Base-by-base conservation (phyloP, 2,113 vertebrate species). In the Prochilodus magdalenae region DNA sequence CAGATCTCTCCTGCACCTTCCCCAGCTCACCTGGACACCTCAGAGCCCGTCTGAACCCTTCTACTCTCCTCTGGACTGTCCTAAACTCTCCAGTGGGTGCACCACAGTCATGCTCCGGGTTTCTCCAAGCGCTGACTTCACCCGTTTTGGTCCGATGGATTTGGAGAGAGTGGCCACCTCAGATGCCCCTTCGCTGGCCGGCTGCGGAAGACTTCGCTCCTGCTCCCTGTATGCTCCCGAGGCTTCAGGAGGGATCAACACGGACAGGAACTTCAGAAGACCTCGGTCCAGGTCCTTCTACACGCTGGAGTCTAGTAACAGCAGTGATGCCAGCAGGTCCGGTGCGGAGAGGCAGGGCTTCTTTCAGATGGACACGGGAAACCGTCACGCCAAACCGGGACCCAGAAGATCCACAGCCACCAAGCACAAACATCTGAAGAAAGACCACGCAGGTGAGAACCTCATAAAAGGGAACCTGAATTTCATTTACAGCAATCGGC, bases 231-330 rank as follows among this genome's bases (percentile, higher is more conserved):
- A 72, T 69, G 77, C 67, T 33, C 24, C 40, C 5, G 65, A 79
- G 5, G 65, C 55, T 79, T 26, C n/a, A 27, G 82, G 66, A 62
- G 14, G 4, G 3, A 60, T 33, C 5, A 44, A 30, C 15, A 73
- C 65, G 12, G 71, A n/a, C 36, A 72, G 26, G 30, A 57, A 70
- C 24, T 12, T 55, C 24, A n/a, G 59, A 12, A 84, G 78, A 62
- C 66, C 86, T 60, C 79, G 84, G 20, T 82, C 18, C 29, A 93
- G 92, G 85, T 94, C 93, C 10, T 93, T 94, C 85, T 94, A 94
- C 81, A 91, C 82, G 59, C 90, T 80, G 73, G 90, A 93, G 30
- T 83, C 89, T 5, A 87, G 91, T 4, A n/a, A 84, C 44, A 13
- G 3, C 51, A 77, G 59, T 0, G 10, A 72, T 33, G 62, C 86